Percentiles rank a stretch among this genome's conserved stretches.
These are phyloP conservation scores for Nestor notabilis DNA, from an alignment of 2,113 vertebrate species.

Conservation along the genomic window DNA sequence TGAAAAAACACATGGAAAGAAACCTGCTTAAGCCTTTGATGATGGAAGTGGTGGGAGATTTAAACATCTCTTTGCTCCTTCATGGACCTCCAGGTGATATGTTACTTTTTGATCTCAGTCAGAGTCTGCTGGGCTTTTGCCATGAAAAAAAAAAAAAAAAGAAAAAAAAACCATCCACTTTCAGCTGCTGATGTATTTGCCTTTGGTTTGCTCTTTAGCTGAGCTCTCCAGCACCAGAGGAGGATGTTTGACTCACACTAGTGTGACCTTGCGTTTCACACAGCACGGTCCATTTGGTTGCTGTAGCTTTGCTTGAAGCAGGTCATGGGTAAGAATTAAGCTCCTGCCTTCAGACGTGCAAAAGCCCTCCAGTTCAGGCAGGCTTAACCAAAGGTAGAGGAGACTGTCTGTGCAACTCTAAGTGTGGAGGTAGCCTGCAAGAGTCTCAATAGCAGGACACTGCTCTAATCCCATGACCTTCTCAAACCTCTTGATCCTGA, in stretches of 20 bases:
- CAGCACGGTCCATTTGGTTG: not conserved
- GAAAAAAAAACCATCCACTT: not conserved
- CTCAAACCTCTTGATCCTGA: not conserved
- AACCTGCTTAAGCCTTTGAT: not conserved
- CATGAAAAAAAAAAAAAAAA: not conserved
- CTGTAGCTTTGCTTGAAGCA: slow-evolving; percentile 4
- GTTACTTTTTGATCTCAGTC: not conserved
- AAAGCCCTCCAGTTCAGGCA: not conserved
- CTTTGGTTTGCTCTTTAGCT: not conserved
- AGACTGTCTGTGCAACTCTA: not conserved
- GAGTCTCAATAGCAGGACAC: not conserved
- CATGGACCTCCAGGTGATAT: not conserved
- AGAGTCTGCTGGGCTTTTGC: not conserved
- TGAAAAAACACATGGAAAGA: not conserved
- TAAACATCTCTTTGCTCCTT: not conserved
- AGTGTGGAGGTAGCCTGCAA: not conserved
- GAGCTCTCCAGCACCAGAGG: not conserved
- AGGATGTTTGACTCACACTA: not conserved
- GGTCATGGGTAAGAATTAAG: slow-evolving; percentile 1
- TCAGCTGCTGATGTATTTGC: not conserved
- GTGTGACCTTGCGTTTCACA: not conserved
- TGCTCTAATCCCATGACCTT: not conserved
- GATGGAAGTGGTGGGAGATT: not conserved
- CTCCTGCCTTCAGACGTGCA: not conserved
- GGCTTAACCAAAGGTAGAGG: not conserved